Base-by-base conservation (phyloP, 2,113 vertebrate species). In the Cygnus buccinator region DNA sequence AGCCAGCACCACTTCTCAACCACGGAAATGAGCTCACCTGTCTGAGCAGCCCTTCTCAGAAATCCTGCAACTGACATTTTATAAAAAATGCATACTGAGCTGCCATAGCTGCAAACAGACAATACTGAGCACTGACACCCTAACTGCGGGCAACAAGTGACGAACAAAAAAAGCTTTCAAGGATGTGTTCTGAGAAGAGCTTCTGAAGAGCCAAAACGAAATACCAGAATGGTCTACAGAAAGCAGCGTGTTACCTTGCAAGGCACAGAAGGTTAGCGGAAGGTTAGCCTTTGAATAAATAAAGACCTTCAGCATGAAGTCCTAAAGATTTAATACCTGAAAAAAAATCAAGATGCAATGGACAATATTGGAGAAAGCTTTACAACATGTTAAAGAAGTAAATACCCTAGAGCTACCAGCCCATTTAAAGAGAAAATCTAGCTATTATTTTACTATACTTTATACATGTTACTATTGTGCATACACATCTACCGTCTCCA, bases 31-130 rank as follows among this genome's bases (percentile, higher is more conserved):
- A 73, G 43, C 41, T 90, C 20, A 2, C 59, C 84, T 58, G 17
- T 21, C 80, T 76, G 65, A 92, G 95, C 80, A 71, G 33, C 28
- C 18, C 44, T 93, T 89, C 86, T 90, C 80, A 87, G 95, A 95
- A 96, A 95, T 52, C 63, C 59, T 39, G 13, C 20, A 67, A 22
- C 73, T 54, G 43, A 2, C 0, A 1, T 43, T 74, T 41, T 77
- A 70, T 16, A 77, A 63, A 70, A 68, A 79, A 33, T 6, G 3
- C 0, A 0, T 16, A 54, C 52, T 35, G 31, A 92, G 63, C 31
- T 80, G 33, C 65, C 43, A 44, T 3, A 37, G 71, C 31, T 73
- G 71, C 43, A 72, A 93, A 88, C 31, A 23, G 11, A 3, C 23
- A 74, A 25, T 63, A 67, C 43, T 7, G 2, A 68, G n/a, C 61